Evolutionary conservation across 2,888 invertebrate species (phyloP).

Genomic region (Pachydiplax longipennis): DNA sequence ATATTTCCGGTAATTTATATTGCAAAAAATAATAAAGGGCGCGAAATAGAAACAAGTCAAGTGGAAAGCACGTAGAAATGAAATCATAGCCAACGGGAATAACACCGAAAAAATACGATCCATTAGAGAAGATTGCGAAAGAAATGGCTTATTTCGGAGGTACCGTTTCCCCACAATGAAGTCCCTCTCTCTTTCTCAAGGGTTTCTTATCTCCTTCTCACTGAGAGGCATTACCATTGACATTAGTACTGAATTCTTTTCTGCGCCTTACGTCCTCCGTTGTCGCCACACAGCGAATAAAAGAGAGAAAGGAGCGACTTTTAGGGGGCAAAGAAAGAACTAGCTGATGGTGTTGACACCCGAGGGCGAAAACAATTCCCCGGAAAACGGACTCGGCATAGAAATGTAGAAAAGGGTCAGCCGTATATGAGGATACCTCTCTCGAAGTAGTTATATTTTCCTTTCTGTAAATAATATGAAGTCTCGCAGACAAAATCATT

Average conservation of each 20-base stretch:
- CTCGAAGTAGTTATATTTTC: background rate
- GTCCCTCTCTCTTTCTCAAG: background rate
- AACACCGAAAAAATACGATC: background rate
- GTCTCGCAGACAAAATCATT: background rate
- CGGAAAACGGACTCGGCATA: background rate
- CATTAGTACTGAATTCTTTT: background rate
- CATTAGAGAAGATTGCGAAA: background rate
- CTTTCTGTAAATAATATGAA: background rate
- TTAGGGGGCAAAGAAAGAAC: background rate
- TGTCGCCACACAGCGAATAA: background rate
- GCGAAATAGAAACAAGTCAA: too few species aligned
- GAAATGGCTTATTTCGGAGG: background rate
- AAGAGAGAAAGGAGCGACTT: background rate
- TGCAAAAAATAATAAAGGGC: too few species aligned
- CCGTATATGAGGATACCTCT: background rate
- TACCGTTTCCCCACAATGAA: background rate
- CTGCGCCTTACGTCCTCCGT: background rate
- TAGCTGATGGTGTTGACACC: background rate
- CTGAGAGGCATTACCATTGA: background rate
- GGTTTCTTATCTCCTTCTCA: background rate
- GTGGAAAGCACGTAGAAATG: background rate
- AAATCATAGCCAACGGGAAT: background rate
- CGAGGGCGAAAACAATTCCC: background rate
- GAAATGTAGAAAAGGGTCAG: background rate
- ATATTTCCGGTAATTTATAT: too few species aligned